Evolutionary conservation across 2,797 vertebrate genomes (phyloP).

Genomic region (Dallia pectoralis): DNA sequence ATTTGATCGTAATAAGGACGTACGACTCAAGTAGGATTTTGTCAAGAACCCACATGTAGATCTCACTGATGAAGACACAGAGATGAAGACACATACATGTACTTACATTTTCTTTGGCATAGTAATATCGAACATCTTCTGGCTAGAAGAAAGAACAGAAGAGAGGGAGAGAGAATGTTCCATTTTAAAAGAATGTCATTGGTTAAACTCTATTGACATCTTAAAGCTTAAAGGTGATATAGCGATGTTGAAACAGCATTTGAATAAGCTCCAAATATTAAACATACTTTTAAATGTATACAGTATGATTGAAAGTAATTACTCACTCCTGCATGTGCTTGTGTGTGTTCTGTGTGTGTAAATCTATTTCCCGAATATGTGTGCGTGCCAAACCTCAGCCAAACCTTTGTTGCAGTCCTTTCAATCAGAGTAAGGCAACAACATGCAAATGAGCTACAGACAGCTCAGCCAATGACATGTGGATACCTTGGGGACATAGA

Average conservation of each 20-base stretch:
- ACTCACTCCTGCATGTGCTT: neutral
- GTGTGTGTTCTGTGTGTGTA: neutral
- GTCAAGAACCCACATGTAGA: neutral
- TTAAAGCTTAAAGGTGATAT: neutral
- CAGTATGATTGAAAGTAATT: neutral
- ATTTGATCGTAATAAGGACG: constrained; percentile 25
- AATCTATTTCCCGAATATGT: neutral
- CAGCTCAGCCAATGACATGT: constrained; percentile 38
- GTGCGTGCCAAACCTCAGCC: neutral
- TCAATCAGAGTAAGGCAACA: constrained; percentile 41
- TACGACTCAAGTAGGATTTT: constrained; percentile 6
- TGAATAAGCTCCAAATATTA: no score
- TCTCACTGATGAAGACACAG: neutral
- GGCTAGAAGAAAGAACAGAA: constrained; percentile 63
- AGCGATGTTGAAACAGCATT: neutral
- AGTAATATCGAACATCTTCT: constrained; percentile 85
- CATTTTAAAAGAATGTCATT: neutral
- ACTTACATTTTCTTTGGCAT: constrained; percentile 86
- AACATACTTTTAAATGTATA: no score
- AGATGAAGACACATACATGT: constrained; percentile 26
- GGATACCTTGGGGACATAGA: constrained; percentile 37
- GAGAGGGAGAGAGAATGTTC: constrained; percentile 28
- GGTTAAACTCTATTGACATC: neutral
- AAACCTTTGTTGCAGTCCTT: neutral
- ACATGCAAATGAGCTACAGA: constrained; percentile 44